Percentiles rank a stretch among this genome's conserved stretches.
These are phyloP conservation scores for Rhabdophis nuchalis DNA, from an alignment of 2,797 vertebrate species.

Conservation along the genomic window DNA sequence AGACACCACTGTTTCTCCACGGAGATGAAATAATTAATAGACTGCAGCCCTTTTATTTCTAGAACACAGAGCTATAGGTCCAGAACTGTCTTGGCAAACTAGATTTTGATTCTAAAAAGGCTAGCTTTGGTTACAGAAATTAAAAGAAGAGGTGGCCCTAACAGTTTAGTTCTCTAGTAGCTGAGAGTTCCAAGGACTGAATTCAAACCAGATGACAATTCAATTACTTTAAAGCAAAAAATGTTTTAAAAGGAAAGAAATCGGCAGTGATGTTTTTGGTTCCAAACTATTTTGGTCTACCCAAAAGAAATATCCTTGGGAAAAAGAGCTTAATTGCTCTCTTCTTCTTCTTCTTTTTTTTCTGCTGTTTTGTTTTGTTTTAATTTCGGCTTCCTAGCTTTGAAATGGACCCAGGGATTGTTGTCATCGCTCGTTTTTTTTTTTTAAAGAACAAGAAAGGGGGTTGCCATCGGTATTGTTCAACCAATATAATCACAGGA, in stretches of 20 bases:
- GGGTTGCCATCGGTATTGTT: slow-evolving; percentile 23
- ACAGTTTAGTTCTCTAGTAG: background rate
- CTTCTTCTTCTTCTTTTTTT: background rate
- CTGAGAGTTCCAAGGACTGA: background rate
- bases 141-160: background rate
- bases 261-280: background rate
- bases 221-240: background rate
- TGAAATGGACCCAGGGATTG: background rate
- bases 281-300: background rate
- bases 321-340: background rate
- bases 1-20: background rate
- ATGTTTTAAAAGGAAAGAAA: background rate
- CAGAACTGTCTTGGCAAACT: background rate
- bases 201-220: background rate
- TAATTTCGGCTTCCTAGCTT: background rate
- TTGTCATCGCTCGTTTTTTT: background rate
- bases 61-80: background rate
- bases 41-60: background rate
- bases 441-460: slow-evolving; percentile 9
- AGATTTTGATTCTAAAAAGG: background rate
- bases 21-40: background rate
- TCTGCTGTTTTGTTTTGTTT: background rate
- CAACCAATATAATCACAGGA: slow-evolving; percentile 60
- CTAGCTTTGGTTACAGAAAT: background rate
- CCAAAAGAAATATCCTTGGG: background rate